Conservation (phyloP, 2,888 invertebrate genomes). For the Gandaritis pyraliata region DNA sequence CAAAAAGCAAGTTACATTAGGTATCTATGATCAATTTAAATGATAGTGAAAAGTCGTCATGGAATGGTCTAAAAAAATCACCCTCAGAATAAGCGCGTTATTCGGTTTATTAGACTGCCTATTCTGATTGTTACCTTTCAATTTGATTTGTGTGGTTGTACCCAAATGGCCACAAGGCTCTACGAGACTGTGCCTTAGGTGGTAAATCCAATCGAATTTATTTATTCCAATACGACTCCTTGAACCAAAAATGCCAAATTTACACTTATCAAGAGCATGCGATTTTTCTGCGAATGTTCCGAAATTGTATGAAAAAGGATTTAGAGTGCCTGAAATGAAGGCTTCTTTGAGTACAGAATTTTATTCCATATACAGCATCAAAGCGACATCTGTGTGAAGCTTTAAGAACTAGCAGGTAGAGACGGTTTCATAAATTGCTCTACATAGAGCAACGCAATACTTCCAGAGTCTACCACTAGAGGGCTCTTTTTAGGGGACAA, state of each 20-base stretch:
- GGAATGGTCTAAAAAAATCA: neutral
- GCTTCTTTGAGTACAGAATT: too few relatives aligned
- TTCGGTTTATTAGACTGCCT: neutral
- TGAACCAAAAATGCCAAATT: too few relatives aligned
- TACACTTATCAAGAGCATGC: too few relatives aligned
- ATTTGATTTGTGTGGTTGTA: too few relatives aligned
- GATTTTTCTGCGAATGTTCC: too few relatives aligned
- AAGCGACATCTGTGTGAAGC: slow-evolving; percentile 27
- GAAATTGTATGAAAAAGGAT: too few relatives aligned
- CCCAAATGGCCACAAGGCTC: too few relatives aligned
- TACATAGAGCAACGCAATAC: slow-evolving; percentile 7
- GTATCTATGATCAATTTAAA: slow-evolving; percentile 6
- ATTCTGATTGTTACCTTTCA: too few relatives aligned
- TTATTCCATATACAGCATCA: neutral
- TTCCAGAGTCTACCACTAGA: slow-evolving; percentile 23
- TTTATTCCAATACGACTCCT: too few relatives aligned
- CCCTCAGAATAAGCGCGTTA: neutral
- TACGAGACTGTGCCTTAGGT: too few relatives aligned
- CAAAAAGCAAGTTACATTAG: slow-evolving; percentile 6
- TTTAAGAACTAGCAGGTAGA: slow-evolving; percentile 15
- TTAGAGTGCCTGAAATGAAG: too few relatives aligned
- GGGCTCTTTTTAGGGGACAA: slow-evolving; percentile 14
- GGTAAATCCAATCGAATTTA: too few relatives aligned
- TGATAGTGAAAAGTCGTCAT: slow-evolving; percentile 12
- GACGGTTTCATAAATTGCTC: slow-evolving; percentile 2